Evolutionary conservation across 2,797 vertebrate genomes (phyloP), one percentile per base, ranked within the genome.

Genomic region (Premnoplex brunnescens): DNA sequence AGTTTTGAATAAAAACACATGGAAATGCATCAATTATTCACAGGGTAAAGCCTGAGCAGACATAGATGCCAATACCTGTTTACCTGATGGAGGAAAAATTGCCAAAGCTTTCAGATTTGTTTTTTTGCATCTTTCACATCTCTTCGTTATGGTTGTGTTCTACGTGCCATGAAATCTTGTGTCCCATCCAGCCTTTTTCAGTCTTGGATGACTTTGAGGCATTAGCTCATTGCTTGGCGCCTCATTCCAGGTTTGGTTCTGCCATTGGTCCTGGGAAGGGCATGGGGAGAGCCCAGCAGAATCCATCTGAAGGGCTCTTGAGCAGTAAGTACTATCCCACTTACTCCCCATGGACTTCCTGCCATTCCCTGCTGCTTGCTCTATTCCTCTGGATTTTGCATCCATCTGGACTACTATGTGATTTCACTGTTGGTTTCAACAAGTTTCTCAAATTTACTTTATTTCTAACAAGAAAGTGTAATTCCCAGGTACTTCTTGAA

Each of bases 21-120:
- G 18, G 76, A 58, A 60, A 69, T 22, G 19, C 83, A 96, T 97
- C 85, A 94, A 92, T 97, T 96, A 97, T 97, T 97, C 91, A 97
- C 82, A n/a, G 85, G 85, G 94, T 92, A 87, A 95, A 92, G 95
- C 91, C 95, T 94, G 81, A 95, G 84, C 95, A 97, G 96, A 94
- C 87, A 26, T 4, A 58, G 72, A 80, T 96, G 95, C 89, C 94
- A 96, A 93, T 94, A 95, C 62, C 82, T 95, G 67, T 95, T 96
- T 97, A 83, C 64, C 86, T 93, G 62, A 89, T 88, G 92, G 78
- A 10, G 46, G 52, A 71, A n/a, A 76, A 71, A 55, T 60, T 77
- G 73, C 83, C 80, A 86, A 68, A 27, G 23, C 76, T 71, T 93
- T 92, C 71, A 54, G 64, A 79, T 95, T 88, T 84, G 51, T 27